Evolutionary conservation across 2,888 invertebrate species (phyloP).

Genomic region (Scaptomyza tumidula): DNA sequence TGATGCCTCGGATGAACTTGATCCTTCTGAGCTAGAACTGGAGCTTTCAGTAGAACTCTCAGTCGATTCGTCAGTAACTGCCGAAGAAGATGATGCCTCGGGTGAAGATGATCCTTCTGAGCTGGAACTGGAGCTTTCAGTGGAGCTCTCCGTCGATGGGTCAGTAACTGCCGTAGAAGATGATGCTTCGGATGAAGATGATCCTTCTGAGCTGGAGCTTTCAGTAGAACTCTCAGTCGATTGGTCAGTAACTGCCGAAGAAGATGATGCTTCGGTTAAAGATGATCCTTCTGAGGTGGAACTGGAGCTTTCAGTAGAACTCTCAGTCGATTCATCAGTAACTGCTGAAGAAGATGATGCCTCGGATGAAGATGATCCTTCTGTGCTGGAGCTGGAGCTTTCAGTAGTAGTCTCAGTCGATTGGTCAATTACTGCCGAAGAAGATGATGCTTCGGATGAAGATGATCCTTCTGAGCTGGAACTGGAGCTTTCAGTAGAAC

Average conservation of each 20-base stretch:
- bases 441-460: not conserved
- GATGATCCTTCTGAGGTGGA: slow-evolving; percentile 1
- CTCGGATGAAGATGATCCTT: slow-evolving; percentile 2
- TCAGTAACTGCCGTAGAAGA: slow-evolving; percentile 1
- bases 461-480: slow-evolving; percentile 1
- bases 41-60: slow-evolving; percentile 7
- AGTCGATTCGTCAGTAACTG: not conserved
- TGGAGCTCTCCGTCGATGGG: slow-evolving; percentile 2
- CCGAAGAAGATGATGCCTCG: slow-evolving; percentile 2
- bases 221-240: slow-evolving; percentile 3
- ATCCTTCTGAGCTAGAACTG: slow-evolving; percentile 12
- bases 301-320: slow-evolving; percentile 9
- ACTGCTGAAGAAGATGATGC: not conserved
- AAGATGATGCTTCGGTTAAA: not conserved
- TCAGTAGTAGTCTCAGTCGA: slow-evolving; percentile 12
- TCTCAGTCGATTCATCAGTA: slow-evolving; percentile 4
- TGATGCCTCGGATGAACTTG: not conserved
- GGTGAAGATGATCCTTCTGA: slow-evolving; percentile 7
- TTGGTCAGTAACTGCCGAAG: not conserved
- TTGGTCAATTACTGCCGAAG: not conserved
- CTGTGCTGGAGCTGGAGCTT: slow-evolving; percentile 10
- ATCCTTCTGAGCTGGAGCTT: not conserved
- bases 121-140: not conserved
- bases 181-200: slow-evolving; percentile 4
- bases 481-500: not conserved